These are phyloP conservation scores for Enteromius radiatus DNA, from an alignment of 2,797 vertebrate species.

Conservation along the genomic window DNA sequence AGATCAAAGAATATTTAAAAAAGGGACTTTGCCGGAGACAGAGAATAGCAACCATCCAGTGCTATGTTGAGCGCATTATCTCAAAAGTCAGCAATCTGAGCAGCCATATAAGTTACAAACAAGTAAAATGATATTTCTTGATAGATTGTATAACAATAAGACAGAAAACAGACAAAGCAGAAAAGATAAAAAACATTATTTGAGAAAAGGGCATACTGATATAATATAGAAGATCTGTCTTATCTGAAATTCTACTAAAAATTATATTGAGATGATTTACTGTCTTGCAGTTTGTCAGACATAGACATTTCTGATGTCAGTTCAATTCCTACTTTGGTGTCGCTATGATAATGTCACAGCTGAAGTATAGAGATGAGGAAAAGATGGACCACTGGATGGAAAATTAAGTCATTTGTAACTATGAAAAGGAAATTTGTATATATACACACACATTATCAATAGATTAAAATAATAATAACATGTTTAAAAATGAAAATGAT, in stretches of 20 bases:
- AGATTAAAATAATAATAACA: background rate
- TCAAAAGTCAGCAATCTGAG: no score
- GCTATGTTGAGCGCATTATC: no score
- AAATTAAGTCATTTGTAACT: background rate
- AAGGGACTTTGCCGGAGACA: no score
- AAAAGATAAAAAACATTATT: no score
- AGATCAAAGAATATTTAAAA: no score
- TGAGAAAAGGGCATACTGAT: no score
- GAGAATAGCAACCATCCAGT: no score
- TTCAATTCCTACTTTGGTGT: constrained; percentile 8
- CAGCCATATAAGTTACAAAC: no score
- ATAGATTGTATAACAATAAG: no score
- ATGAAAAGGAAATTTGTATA: no score
- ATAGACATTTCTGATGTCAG: constrained; percentile 6
- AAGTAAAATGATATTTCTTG: no score
- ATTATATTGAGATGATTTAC: background rate
- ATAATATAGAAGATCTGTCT: background rate
- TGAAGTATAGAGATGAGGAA: background rate
- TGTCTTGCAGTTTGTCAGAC: constrained; percentile 10
- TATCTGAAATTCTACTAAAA: background rate
- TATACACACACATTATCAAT: background rate
- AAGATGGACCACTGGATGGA: background rate
- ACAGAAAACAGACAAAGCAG: no score
- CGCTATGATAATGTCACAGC: constrained; percentile 13
- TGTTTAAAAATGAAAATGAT: background rate